Base-by-base conservation (phyloP, 2,888 invertebrate genomes). In the Sycophila texana region DNA sequence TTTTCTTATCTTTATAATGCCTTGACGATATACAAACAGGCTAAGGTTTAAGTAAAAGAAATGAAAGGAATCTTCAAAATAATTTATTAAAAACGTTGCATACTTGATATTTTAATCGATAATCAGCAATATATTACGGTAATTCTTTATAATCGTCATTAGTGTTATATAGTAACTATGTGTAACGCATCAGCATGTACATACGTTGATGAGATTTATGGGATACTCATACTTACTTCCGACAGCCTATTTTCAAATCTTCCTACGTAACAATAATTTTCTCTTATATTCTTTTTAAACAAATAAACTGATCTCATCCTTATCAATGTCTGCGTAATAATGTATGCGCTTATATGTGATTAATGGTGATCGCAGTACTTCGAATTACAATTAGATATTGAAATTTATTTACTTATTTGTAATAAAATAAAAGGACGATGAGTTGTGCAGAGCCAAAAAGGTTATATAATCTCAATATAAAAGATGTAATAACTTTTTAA, bases 41-140 rank as follows among this genome's bases (percentile, higher is more conserved):
- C 12, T n/a, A 18, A 47, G 12, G 55, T 49, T 26, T 47, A 61
- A 84, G 78, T 71, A 76, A 84, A 83, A 82, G 75, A 49, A 81
- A 58, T 53, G 30, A 73, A 39, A 82, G 55, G 86, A 86, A 88
- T 87, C 86, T 87, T 87, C 85, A 87, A 89, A 89, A 89, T 89
- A 89, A 89, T 89, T 89, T 87, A 89, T 89, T 88, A 87, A 87
- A 89, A 89, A 88, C 86, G 86, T 88, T 85, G 86, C 85, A 86
- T 87, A 87, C 84, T 87, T 85, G 85, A 87, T 87, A 88, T 84
- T 87, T 84, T 86, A 88, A 86, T 88, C 84, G 84, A 83, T 86
- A 86, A 84, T 85, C 83, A 82, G 81, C 84, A 85, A 85, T 83
- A 78, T 81, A 78, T 82, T 83, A 84, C 78, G 80, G 79, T 81